These are phyloP conservation scores for Catamblyrhynchus diadema DNA, from an alignment of 2,797 vertebrate species.

Conservation along the genomic window DNA sequence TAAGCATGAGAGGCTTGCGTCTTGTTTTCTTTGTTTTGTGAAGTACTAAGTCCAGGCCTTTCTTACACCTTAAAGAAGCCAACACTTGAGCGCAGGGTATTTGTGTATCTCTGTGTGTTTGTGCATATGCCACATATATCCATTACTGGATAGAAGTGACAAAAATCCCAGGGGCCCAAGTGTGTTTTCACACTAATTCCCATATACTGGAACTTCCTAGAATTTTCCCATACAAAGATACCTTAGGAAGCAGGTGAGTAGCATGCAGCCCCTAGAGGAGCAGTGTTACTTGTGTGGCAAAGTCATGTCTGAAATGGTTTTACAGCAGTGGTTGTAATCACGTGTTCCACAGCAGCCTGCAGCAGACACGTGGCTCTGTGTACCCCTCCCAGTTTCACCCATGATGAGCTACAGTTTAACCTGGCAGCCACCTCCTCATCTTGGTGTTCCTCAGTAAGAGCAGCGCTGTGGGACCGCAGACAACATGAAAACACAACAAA, in stretches of 20 bases:
- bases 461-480: not conserved
- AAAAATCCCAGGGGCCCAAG: not conserved
- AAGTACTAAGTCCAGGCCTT: not conserved
- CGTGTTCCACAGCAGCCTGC: too few species aligned
- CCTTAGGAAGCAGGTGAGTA: not conserved
- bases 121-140: accelerated
- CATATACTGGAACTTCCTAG: not conserved
- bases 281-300: not conserved
- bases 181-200: not conserved
- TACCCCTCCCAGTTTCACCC: not conserved
- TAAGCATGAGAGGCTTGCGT: not conserved
- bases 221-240: not conserved
- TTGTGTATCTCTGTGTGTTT: not conserved
- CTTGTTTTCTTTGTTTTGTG: not conserved
- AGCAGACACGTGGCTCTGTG: not conserved
- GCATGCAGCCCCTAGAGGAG: not conserved
- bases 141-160: not conserved
- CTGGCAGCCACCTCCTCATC: not conserved
- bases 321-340: not conserved
- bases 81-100: not conserved
- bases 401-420: not conserved
- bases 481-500: not conserved
- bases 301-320: not conserved
- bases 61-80: not conserved
- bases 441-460: not conserved